Conservation (phyloP, 2,888 invertebrate species). For the Drosophila percnosoma region DNA sequence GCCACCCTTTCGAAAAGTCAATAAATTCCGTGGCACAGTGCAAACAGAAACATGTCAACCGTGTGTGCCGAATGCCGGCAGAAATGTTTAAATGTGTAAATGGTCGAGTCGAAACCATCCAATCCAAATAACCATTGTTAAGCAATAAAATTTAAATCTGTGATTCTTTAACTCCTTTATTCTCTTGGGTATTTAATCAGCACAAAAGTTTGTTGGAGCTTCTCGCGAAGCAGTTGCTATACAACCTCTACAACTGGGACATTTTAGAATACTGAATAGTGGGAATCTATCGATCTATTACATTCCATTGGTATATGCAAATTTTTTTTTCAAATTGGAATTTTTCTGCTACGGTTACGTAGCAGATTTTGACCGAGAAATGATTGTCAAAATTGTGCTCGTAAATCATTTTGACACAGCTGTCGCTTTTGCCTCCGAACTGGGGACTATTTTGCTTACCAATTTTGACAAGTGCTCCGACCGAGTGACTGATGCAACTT, state of each 20-base stretch:
- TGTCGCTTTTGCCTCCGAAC: constrained; percentile 35
- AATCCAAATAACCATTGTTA: constrained; percentile 46
- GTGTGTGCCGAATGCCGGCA: constrained; percentile 31
- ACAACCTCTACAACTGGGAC: not conserved
- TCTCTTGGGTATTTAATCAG: constrained; percentile 1
- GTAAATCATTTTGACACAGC: constrained; percentile 57
- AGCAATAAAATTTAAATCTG: constrained; percentile 21
- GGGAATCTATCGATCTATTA: not conserved
- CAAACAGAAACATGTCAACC: constrained; percentile 2
- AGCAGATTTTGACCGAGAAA: constrained; percentile 19
- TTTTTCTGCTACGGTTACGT: constrained; percentile 8
- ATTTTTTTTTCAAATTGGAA: constrained; percentile 29
- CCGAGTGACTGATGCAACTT: constrained; percentile 59
- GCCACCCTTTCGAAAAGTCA: constrained; percentile 46
- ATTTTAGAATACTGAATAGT: not conserved
- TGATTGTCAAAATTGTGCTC: constrained; percentile 49
- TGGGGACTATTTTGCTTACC: constrained; percentile 54
- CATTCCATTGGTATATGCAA: constrained; percentile 13
- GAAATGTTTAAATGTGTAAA: constrained; percentile 33
- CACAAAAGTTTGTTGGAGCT: constrained; percentile 1
- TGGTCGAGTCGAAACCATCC: constrained; percentile 15
- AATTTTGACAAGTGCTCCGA: constrained; percentile 62
- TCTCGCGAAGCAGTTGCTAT: not conserved
- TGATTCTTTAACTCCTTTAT: constrained; percentile 4
- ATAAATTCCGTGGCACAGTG: constrained; percentile 36